phyloP scores from a whole-genome alignment of 1,140 invertebrate genomes.

The Piezodorus guildinii region DNA sequence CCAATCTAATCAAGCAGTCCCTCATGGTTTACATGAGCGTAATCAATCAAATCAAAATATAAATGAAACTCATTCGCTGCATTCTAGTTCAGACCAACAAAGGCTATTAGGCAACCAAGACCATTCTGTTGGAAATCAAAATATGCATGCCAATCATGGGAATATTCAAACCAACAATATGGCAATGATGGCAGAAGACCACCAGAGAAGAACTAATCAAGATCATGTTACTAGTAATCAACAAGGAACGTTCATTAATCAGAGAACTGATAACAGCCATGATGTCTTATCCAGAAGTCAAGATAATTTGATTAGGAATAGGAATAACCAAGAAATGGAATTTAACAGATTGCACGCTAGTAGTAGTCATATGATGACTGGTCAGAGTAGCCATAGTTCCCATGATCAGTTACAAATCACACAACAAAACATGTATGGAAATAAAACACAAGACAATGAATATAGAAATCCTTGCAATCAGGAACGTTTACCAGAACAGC shows the following conservation, averaged over 20 bases:
- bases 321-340: neutral
- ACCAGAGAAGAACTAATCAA: neutral
- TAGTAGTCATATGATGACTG: neutral
- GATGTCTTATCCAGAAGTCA: neutral
- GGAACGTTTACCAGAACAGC: too few species aligned
- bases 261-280: neutral
- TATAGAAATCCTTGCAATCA: neutral
- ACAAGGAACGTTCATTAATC: neutral
- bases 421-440: neutral
- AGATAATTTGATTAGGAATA: neutral
- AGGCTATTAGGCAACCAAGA: neutral
- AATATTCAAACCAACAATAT: neutral
- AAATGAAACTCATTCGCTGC: neutral
- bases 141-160: neutral
- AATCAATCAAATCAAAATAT: constrained; percentile 4
- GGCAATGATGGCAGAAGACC: neutral
- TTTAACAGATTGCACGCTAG: neutral
- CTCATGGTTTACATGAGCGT: neutral
- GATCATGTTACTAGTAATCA: neutral
- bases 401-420: neutral
- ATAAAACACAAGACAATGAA: neutral
- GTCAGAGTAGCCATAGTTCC: neutral
- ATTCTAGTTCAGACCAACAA: neutral
- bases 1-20: neutral
- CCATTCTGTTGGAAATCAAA: neutral